These are phyloP conservation scores for Pollimyrus isidori DNA, from an alignment of 2,113 vertebrate species.

Conservation along the genomic window DNA sequence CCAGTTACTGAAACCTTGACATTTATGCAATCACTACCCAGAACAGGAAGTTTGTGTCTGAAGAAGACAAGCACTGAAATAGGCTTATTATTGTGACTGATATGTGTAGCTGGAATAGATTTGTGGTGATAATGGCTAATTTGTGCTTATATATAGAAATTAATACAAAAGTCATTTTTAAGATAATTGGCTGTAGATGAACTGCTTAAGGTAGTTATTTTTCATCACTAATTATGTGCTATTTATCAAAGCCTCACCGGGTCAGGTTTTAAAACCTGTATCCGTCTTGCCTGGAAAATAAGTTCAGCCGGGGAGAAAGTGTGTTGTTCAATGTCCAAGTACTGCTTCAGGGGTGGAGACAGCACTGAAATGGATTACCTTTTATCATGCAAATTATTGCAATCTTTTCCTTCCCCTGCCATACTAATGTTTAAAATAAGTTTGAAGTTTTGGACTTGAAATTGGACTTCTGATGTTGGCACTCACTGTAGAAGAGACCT, in stretches of 20 bases:
- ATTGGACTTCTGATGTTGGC: background rate
- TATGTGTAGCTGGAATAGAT: background rate
- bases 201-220: background rate
- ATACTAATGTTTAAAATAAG: background rate
- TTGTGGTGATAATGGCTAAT: background rate
- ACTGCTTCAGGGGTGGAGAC: background rate
- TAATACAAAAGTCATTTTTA: background rate
- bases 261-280: background rate
- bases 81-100: background rate
- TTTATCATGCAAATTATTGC: background rate
- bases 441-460: background rate
- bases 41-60: background rate
- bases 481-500: background rate
- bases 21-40: background rate
- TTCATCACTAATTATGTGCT: background rate
- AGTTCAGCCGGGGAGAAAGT: background rate
- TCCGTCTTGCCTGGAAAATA: background rate
- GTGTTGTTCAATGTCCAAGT: background rate
- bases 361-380: background rate
- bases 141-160: background rate
- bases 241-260: background rate
- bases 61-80: background rate
- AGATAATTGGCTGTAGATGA: background rate
- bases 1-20: background rate
- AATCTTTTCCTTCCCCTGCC: background rate